Conservation (phyloP, 2,888 invertebrate species). For the Drosophila nigricruria region DNA sequence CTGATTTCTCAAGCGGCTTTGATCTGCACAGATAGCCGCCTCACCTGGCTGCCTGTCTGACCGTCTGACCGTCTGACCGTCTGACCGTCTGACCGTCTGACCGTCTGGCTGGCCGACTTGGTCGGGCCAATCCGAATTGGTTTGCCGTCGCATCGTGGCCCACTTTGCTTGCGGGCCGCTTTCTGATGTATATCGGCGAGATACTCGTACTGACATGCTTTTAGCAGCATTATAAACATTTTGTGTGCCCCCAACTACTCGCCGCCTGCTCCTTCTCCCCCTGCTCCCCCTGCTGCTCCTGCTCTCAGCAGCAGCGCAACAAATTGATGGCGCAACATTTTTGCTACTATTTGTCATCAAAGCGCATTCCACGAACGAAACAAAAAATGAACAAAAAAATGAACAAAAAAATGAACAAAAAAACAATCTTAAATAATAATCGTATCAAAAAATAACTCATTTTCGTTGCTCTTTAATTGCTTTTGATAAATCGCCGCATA, state of each 20-base stretch:
- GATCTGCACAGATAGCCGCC: constrained; percentile 68
- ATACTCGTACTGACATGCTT: constrained; percentile 73
- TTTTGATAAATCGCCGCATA: constrained; percentile 80
- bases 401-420: too few species aligned
- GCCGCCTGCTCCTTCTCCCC: neutral
- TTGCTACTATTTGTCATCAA: constrained; percentile 76
- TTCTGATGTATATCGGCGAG: constrained; percentile 71
- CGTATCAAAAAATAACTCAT: constrained; percentile 52
- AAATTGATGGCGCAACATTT: constrained; percentile 65
- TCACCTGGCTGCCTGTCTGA: constrained; percentile 13
- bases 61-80: neutral
- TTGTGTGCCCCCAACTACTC: constrained; percentile 47
- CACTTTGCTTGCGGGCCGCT: constrained; percentile 60
- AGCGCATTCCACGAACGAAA: constrained; percentile 68
- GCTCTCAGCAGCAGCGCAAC: neutral
- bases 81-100: neutral
- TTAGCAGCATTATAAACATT: constrained; percentile 78
- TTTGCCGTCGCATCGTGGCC: constrained; percentile 60
- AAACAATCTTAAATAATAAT: constrained; percentile 40
- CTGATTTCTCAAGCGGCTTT: constrained; percentile 62
- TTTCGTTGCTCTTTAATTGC: constrained; percentile 73
- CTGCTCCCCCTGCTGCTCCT: neutral
- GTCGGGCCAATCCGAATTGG: constrained; percentile 6
- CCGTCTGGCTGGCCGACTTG: neutral
- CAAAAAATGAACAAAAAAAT: constrained; percentile 1